A percentile compares a stretch with the other conserved stretches of the same genome.
These are phyloP conservation scores for Sicus ferrugineus DNA, from an alignment of 2,888 invertebrate genomes.

Conservation along the genomic window DNA sequence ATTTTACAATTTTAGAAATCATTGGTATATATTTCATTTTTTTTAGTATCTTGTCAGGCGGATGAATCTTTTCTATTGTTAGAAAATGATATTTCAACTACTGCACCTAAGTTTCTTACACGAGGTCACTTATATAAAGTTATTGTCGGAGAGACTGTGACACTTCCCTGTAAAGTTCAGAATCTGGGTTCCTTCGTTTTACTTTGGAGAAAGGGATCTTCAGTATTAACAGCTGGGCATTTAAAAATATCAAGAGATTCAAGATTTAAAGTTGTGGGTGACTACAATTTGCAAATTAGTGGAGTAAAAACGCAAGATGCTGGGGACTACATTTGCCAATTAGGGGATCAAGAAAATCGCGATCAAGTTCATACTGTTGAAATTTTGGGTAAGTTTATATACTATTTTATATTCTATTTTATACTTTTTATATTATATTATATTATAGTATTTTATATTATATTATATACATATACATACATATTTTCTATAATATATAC, in stretches of 20 bases:
- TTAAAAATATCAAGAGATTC: slow-evolving; percentile 76
- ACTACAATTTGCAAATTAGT: slow-evolving; percentile 75
- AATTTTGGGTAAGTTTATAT: slow-evolving; percentile 66
- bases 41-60: slow-evolving; percentile 36
- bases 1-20: background rate
- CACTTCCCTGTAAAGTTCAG: slow-evolving; percentile 81
- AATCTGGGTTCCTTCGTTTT: slow-evolving; percentile 74
- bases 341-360: slow-evolving; percentile 74
- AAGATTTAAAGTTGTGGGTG: slow-evolving; percentile 73
- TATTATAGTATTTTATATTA: too few species aligned
- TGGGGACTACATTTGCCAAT: slow-evolving; percentile 77
- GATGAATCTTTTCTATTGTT: slow-evolving; percentile 51
- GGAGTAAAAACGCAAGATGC: slow-evolving; percentile 77
- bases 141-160: slow-evolving; percentile 79
- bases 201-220: slow-evolving; percentile 74
- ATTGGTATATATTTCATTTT: background rate
- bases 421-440: background rate
- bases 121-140: slow-evolving; percentile 80
- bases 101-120: slow-evolving; percentile 76
- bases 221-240: slow-evolving; percentile 75
- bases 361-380: slow-evolving; percentile 80
- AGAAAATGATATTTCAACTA: slow-evolving; percentile 57
- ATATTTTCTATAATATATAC: too few species aligned
- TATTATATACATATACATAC: background rate
- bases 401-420: background rate